Conservation (phyloP, 2,113 vertebrate species). For the Orientallactaga bullata region DNA sequence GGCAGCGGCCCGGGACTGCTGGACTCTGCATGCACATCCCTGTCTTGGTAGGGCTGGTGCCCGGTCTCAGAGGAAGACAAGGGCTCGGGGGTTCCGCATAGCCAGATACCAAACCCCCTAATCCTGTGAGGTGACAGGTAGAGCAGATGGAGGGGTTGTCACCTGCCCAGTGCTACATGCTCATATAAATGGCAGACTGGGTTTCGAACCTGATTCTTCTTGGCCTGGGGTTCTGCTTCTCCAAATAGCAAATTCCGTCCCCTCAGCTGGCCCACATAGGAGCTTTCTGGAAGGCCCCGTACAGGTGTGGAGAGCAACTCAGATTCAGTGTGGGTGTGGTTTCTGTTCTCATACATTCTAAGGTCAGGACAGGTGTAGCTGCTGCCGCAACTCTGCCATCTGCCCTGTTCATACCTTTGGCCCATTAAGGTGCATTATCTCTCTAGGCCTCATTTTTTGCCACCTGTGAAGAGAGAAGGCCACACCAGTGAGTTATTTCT, state of each 20-base stretch:
- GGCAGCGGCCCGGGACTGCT: neutral
- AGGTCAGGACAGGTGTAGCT: fast-evolving
- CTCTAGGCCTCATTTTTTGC: neutral
- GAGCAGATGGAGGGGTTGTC: neutral
- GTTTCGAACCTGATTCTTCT: neutral
- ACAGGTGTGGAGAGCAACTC: neutral
- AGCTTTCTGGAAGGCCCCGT: neutral
- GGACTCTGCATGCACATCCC: neutral
- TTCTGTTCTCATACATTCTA: neutral
- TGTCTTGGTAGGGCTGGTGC: fast-evolving
- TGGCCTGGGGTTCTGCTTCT: neutral
- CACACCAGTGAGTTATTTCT: neutral
- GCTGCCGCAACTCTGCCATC: neutral
- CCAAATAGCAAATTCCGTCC: neutral
- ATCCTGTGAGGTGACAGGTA: neutral
- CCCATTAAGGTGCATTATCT: neutral
- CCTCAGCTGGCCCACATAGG: neutral
- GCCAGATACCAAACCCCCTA: too few species aligned
- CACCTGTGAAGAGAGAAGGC: neutral
- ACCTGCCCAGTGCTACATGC: neutral
- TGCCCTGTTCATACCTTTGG: neutral
- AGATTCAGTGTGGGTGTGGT: neutral
- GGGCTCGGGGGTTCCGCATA: neutral
- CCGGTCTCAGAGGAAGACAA: neutral
- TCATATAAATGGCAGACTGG: neutral